Conservation (phyloP, 1,140 invertebrate species). For the Pissodes strobi region DNA sequence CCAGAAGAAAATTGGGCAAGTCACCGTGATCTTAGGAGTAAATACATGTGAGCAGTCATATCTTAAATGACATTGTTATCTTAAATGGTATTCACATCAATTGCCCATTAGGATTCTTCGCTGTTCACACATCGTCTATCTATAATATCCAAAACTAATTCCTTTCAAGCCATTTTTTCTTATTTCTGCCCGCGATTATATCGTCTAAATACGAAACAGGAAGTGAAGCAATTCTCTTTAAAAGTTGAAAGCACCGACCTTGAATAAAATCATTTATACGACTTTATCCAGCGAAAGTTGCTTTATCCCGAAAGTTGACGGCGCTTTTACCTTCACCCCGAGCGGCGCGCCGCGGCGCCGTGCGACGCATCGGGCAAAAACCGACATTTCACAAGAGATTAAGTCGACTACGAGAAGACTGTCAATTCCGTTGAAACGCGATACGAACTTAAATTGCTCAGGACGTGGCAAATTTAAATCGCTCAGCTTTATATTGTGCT, state of each 20-base stretch:
- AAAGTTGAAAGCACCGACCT: not conserved
- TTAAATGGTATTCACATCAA: too few species aligned
- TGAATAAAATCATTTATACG: conserved; percentile 16
- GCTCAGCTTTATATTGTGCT: conserved; percentile 27
- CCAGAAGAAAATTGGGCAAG: too few species aligned
- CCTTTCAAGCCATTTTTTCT: too few species aligned
- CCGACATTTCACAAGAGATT: conserved; percentile 38
- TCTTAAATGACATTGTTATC: too few species aligned
- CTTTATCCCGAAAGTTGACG: conserved; percentile 21
- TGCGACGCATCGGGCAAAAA: conserved; percentile 24
- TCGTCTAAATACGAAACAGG: too few species aligned
- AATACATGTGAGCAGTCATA: too few species aligned
- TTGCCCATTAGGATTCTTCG: too few species aligned
- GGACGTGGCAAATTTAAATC: conserved; percentile 26
- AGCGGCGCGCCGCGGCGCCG: not conserved
- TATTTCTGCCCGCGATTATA: too few species aligned
- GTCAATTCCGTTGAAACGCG: conserved; percentile 34
- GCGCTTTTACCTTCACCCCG: conserved; percentile 13
- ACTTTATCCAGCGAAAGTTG: conserved; percentile 19
- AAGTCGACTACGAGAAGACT: conserved; percentile 30
- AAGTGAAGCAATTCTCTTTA: too few species aligned
- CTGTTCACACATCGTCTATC: too few species aligned
- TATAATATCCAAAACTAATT: too few species aligned
- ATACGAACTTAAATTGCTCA: conserved; percentile 35
- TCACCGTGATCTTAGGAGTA: too few species aligned